These are phyloP conservation scores for Zaprionus taronus DNA, from an alignment of 1,140 invertebrate genomes.

Conservation along the genomic window DNA sequence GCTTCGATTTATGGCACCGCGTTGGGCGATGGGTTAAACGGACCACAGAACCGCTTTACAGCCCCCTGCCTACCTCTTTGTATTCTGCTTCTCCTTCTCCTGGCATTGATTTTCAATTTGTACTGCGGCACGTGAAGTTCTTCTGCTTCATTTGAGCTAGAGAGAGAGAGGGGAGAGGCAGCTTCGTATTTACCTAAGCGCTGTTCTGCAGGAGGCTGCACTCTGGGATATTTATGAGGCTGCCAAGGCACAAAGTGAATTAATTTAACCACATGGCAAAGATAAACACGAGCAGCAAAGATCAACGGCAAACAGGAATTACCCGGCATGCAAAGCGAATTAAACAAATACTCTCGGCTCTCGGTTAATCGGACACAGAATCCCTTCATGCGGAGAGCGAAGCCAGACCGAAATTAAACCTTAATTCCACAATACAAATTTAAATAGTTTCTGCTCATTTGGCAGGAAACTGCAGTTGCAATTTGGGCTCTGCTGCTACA, in stretches of 20 bases:
- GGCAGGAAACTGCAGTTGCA: background rate
- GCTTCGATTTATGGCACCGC: conserved; percentile 56
- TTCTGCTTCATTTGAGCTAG: conserved; percentile 66
- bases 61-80: background rate
- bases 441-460: conserved; percentile 19
- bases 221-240: conserved; percentile 33
- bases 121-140: conserved; percentile 74
- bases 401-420: conserved; percentile 6
- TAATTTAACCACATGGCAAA: conserved; percentile 56
- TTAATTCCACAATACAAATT: conserved; percentile 23
- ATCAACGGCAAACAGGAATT: conserved; percentile 18
- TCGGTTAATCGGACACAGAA: background rate
- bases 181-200: conserved; percentile 68
- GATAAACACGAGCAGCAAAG: conserved; percentile 36
- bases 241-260: conserved; percentile 61
- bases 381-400: background rate
- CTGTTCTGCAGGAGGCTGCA: conserved; percentile 11
- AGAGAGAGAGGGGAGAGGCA: background rate
- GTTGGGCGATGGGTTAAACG: conserved; percentile 53
- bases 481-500: background rate
- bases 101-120: conserved; percentile 79
- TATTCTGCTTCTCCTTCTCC: background rate
- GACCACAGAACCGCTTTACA: conserved; percentile 8
- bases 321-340: background rate
- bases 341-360: conserved; percentile 6